phyloP scores from a whole-genome alignment of 2,113 vertebrate genomes.

The Montifringilla adamsi region DNA sequence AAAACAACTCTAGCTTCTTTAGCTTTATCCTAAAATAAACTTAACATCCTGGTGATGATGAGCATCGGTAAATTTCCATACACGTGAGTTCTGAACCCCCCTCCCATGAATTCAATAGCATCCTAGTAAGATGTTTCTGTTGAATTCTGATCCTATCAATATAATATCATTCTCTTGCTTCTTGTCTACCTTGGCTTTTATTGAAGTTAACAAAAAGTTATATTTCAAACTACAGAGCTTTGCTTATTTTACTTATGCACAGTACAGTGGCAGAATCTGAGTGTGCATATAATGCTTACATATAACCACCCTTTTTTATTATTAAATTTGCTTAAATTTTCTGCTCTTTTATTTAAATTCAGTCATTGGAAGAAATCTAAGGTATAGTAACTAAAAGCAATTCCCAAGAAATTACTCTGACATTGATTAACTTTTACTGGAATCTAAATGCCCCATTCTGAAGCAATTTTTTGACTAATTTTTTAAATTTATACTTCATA shows the following conservation, averaged over 20 bases:
- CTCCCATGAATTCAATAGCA: background rate
- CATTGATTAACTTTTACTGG: background rate
- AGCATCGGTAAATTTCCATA: background rate
- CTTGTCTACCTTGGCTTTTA: background rate
- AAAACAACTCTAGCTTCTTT: background rate
- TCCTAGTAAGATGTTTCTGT: background rate
- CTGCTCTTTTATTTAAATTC: background rate
- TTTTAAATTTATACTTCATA: background rate
- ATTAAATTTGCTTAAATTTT: background rate
- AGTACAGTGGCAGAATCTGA: background rate
- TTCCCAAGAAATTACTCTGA: background rate
- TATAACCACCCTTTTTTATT: background rate
- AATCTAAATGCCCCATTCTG: background rate
- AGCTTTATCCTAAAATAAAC: background rate
- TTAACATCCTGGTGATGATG: background rate
- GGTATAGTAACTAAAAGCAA: background rate
- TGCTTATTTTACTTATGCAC: background rate
- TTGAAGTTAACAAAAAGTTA: background rate
- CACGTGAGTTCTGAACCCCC: accelerated
- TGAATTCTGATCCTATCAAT: background rate
- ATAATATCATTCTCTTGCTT: background rate
- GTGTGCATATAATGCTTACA: background rate
- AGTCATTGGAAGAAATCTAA: background rate
- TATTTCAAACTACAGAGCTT: background rate
- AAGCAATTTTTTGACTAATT: background rate